Conservation (phyloP, 2,113 vertebrate genomes). For the Ellobius talpinus region DNA sequence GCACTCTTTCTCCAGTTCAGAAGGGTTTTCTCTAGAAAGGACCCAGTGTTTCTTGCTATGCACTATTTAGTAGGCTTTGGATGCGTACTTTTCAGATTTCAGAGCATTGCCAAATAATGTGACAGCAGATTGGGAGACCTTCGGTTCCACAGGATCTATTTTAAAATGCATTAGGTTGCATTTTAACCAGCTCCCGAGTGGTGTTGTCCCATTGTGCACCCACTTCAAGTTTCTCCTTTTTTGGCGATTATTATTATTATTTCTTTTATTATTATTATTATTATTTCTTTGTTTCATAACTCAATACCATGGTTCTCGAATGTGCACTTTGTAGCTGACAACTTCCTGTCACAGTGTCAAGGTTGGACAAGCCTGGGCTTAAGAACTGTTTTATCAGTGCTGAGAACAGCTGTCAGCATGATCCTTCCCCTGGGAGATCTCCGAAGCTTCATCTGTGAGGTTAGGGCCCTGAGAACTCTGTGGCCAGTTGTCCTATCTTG, state of each 20-base stretch:
- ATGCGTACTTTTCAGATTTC: neutral
- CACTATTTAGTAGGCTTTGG: neutral
- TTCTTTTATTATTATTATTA: neutral
- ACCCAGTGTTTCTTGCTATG: neutral
- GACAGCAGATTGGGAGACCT: neutral
- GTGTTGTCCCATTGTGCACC: neutral
- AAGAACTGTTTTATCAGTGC: neutral
- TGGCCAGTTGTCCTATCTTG: neutral
- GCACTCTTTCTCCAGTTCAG: neutral
- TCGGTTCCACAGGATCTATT: neutral
- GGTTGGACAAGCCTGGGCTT: neutral
- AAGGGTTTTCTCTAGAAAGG: neutral
- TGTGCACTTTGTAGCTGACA: neutral
- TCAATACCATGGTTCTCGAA: neutral
- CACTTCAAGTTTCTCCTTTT: neutral
- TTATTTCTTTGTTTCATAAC: neutral
- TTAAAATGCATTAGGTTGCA: neutral
- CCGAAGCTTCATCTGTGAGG: neutral
- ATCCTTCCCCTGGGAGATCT: neutral
- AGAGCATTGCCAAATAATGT: neutral
- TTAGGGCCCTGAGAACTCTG: no score
- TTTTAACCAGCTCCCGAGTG: neutral
- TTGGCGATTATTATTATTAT: neutral
- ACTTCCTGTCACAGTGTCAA: neutral
- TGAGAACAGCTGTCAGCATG: neutral